Base-by-base conservation (phyloP, 2,113 vertebrate species). In the Epinephelus cyanopodus region DNA sequence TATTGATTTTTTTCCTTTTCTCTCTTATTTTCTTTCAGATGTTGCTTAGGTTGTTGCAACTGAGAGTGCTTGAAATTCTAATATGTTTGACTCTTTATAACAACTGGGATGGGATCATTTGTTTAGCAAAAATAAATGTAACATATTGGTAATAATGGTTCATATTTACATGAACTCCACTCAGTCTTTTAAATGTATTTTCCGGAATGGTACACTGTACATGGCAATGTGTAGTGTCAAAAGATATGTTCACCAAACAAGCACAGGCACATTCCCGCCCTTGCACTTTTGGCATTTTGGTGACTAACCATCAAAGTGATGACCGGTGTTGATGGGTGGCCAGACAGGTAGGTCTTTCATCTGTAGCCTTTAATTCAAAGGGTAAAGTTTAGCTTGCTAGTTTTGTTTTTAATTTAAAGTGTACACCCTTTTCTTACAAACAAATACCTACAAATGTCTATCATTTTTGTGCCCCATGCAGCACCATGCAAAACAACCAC, bases 271-370 rank as follows among this genome's bases (percentile, higher is more conserved):
- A 27, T 58, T 33, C 0, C 5, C 50, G 13, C 8, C 11, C 42
- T 45, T 45, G 9, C 5, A 50, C 14, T 14, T 3, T 71, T 12
- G 1, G 14, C 42, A 47, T 29, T 70, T 61, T 57, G 0, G 18
- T 54, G 53, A 65, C 25, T 21, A 37, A 56, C 25, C 8, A 25
- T 64, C 25, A 70, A 57, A 56, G 0, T 18, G 23, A 45, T 45
- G 42, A 45, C 11, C 11, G 2, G 42, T 45, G n/a, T 74, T 7
- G 57, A 78, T 77, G 71, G 74, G 82, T 81, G 88, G 74, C 58
- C n/a, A 1, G 3, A 42, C 64, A 83, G 65, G 64, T 61, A 56
- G 19, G 52, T 54, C 75, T 73, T 82, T 54, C 48, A 78, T 67
- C 63, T 47, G 53, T 10, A 66, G 14, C 13, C 83, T 82, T 63